Base-by-base conservation (phyloP, 2,888 invertebrate species). In the Epinotia brunnichana region DNA sequence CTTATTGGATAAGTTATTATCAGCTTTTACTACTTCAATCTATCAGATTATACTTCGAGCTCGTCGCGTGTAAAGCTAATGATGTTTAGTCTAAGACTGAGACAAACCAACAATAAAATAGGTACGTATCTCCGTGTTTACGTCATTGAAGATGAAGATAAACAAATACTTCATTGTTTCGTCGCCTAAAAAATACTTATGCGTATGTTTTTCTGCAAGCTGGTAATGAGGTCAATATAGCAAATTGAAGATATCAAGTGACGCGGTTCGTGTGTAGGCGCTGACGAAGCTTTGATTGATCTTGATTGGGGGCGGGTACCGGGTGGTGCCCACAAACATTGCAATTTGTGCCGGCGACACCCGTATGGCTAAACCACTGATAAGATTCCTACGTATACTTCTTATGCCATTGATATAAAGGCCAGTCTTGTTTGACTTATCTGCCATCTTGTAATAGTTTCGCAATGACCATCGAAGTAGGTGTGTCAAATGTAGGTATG, bases 291-390 rank as follows among this genome's bases (percentile, higher is more conserved):
- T 71, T 76, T 82, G 80, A 87, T 86, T 87, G 84, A 83, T 82
- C 75, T 81, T 85, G 80, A 87, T 87, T 86, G 82, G 79, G 76
- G 82, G 82, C 84, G 80, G 81, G 77, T 70, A 81, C 82, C 84
- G 80, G 81, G 77, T 70, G 19, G 56, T 57, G 21, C 80, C 80
- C 78, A 75, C 80, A 74, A 77, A 74, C 79, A 80, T 82, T 83
- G 76, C 78, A 70, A 83, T 82, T 82, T 83, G 82, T 83, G 77
- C 77, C 78, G 41, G 54, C 66, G 21, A 41, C 39, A 41, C 66
- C 41, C 39, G n/a, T 39, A n/a, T 56, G 54, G 21, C 21, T 3
- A 54, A 24, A 21, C 21, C 2, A 56, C 19, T 15, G 3, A 61
- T 48, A 48, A 15, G 17, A 13, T 11, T 9, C 21, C 9, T 39